Percentiles rank a stretch among this genome's conserved stretches.
These are phyloP conservation scores for Eulemur mongoz DNA, from an alignment of 2,797 vertebrate genomes.

Conservation along the genomic window DNA sequence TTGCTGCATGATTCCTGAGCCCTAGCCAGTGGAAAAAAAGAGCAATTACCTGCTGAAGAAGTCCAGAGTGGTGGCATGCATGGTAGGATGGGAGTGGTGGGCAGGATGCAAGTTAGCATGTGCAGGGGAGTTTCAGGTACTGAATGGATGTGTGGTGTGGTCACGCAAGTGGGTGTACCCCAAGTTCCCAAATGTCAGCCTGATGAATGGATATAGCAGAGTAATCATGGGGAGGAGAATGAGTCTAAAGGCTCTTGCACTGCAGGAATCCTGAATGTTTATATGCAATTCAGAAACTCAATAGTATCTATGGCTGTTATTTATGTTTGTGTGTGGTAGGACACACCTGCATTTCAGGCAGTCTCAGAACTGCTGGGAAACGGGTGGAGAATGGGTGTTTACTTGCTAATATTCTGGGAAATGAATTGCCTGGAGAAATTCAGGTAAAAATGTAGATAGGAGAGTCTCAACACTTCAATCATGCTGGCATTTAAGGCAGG, in stretches of 20 bases:
- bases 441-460: not conserved
- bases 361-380: not conserved
- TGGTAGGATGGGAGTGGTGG: not conserved
- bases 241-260: not conserved
- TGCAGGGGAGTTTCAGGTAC: not conserved
- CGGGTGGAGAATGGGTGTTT: not conserved
- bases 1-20: not conserved
- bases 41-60: not conserved
- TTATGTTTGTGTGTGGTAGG: not conserved
- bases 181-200: not conserved
- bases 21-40: not conserved
- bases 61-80: not conserved
- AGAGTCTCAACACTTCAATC: not conserved
- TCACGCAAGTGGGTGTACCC: not conserved
- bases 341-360: not conserved
- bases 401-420: constrained; percentile 18
- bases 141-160: not conserved
- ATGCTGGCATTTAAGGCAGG: not conserved
- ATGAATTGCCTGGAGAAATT: constrained; percentile 25
- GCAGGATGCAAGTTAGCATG: not conserved
- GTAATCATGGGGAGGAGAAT: not conserved
- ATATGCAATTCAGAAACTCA: not conserved
- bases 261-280: not conserved
- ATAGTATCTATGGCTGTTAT: not conserved
- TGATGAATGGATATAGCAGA: not conserved